Percentiles rank a stretch among this genome's conserved stretches.
These are phyloP conservation scores for Lasius fuliginosus DNA, from an alignment of 2,888 invertebrate species.

Conservation along the genomic window DNA sequence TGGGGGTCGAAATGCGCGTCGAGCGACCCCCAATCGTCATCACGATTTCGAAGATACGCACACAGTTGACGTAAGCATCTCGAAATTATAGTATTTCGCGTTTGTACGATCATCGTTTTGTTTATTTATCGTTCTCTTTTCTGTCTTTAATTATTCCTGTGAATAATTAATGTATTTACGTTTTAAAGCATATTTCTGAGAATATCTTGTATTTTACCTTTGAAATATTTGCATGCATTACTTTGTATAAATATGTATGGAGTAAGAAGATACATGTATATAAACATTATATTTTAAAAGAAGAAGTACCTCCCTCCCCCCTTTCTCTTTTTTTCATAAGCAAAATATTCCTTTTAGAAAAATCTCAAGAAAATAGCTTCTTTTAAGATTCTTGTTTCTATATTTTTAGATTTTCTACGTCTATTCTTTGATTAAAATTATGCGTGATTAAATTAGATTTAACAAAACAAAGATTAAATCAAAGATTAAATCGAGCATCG, in stretches of 20 bases:
- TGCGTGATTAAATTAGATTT: conserved; percentile 7
- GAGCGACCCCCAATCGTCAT: background rate
- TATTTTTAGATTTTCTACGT: background rate
- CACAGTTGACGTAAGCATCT: background rate
- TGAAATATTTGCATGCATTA: background rate
- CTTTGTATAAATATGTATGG: background rate
- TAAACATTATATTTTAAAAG: background rate
- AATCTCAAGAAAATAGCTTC: background rate
- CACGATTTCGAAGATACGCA: background rate
- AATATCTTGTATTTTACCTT: background rate
- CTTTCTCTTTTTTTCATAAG: background rate
- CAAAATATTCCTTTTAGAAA: background rate
- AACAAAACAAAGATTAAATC: background rate
- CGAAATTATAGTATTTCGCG: background rate
- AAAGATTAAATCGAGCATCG: background rate
- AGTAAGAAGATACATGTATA: background rate
- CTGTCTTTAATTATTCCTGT: background rate
- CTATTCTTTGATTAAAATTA: background rate
- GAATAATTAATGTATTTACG: conserved; percentile 2
- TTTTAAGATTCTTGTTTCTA: background rate
- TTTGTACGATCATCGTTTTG: background rate
- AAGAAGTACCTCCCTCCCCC: background rate
- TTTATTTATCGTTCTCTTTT: background rate
- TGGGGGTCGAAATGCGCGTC: background rate
- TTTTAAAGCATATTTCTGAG: background rate